Base-by-base conservation (phyloP, 2,888 invertebrate species). In the Maniola hyperantus region DNA sequence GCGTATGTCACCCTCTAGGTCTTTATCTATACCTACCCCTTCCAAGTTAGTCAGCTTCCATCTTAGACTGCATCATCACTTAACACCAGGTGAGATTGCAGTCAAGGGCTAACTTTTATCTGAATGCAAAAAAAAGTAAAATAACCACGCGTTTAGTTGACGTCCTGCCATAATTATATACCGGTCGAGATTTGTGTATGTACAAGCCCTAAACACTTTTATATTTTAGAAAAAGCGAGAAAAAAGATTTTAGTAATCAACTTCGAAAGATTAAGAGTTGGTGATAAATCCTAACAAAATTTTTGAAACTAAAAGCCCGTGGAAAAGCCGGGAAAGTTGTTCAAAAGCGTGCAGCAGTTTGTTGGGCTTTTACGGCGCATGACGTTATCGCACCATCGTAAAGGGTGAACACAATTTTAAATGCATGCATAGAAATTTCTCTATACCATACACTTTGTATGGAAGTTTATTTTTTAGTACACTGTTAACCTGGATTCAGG, bases 341-440 rank as follows among this genome's bases (percentile, higher is more conserved):
- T 66, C 69, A 57, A 58, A 60, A 63, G 62, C 62, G 53, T 15
- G 59, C 67, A 57, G 64, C 69, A 67, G 67, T 67, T 69, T 69
- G 69, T 69, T 67, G 57, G 57, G 64, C 69, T 67, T 67, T 69
- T 69, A 69, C 69, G 55, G 64, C 48, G 67, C 69, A 69, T 67
- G 69, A 69, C 67, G 67, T 69, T 67, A 69, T 69, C 69, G 57
- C 64, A 15, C 54, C 67, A 67, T 69, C 69, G 61, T 67, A 69
- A 69, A 69, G 67, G 67, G 59, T 62, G 67, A 59, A 64, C 66
- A 66, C 66, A 59, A 68, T 69, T 69, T 61, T 67, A 64, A 67
- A 69, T 69, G 69, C 66, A 66, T 69, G 67, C 69, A 69, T 67
- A 61, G 67, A 67, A 57, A 64, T 48, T 53, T 50, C 63, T 67